Percentiles rank a stretch among this genome's conserved stretches.
Conservation (phyloP, 1,140 invertebrate genomes). For the Octopus sinensis region DNA sequence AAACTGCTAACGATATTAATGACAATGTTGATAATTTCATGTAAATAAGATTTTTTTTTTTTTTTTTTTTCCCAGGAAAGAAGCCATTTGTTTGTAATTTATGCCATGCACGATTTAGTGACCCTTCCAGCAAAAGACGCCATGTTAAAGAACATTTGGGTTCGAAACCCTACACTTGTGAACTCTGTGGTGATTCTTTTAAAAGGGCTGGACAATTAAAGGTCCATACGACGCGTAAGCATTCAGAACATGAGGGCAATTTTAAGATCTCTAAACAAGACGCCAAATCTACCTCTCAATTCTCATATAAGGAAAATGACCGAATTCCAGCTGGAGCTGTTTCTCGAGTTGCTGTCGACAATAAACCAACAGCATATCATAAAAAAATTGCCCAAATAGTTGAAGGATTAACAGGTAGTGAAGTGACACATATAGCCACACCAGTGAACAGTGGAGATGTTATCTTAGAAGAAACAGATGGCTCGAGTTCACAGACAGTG, state of each 20-base stretch:
- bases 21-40: too few relatives aligned
- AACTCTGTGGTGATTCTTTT: conserved; percentile 45
- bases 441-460: not conserved
- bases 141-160: conserved; percentile 59
- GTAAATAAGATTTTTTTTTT: not conserved
- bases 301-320: not conserved
- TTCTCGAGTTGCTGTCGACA: not conserved
- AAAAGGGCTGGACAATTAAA: conserved; percentile 40
- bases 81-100: conserved; percentile 95
- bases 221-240: conserved; percentile 37
- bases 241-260: conserved; percentile 15
- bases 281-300: not conserved
- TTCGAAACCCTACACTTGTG: conserved; percentile 51
- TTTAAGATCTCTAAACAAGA: conserved; percentile 1
- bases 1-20: too few relatives aligned
- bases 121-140: conserved; percentile 42
- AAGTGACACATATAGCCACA: not conserved
- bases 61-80: conserved; percentile 64
- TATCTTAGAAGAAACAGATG: not conserved
- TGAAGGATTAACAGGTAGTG: not conserved
- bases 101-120: conserved; percentile 66
- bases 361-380: not conserved
- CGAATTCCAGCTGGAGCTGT: too few relatives aligned
- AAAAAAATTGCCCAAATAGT: not conserved
- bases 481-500: not conserved